These are phyloP conservation scores for Dermatophagoides farinae DNA, from an alignment of 1,140 invertebrate species.

Conservation along the genomic window DNA sequence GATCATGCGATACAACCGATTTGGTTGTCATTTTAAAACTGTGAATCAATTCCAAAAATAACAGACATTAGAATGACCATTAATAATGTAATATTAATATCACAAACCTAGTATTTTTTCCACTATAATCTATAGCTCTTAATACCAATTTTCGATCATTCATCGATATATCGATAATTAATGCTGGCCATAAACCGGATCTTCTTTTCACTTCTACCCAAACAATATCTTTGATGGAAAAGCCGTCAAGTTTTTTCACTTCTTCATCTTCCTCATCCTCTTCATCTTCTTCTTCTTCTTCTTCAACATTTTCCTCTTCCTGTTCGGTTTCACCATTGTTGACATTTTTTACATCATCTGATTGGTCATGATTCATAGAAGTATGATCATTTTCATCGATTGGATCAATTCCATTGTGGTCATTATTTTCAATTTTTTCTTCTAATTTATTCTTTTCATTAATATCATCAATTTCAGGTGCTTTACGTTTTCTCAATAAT, in stretches of 20 bases:
- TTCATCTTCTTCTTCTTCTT: neutral
- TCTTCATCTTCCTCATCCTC: neutral
- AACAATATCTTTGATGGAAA: conserved; percentile 12
- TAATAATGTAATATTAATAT: too few species aligned
- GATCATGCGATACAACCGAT: too few species aligned
- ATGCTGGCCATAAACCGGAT: conserved; percentile 12
- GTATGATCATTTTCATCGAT: neutral
- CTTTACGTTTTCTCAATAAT: too few species aligned
- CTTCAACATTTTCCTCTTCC: neutral
- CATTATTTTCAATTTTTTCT: neutral
- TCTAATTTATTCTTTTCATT: neutral
- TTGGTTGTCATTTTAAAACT: neutral
- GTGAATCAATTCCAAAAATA: neutral
- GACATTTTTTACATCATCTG: too few species aligned
- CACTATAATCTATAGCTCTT: conserved; percentile 7
- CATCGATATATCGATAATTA: conserved; percentile 7
- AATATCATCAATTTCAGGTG: too few species aligned
- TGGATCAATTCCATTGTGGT: neutral
- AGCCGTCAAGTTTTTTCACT: neutral
- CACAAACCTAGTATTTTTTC: conserved; percentile 7
- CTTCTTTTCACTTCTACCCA: conserved; percentile 9
- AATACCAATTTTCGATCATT: neutral
- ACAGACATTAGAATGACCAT: too few species aligned
- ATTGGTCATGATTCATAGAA: neutral
- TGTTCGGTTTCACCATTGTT: neutral